phyloP scores from a whole-genome alignment of 2,113 vertebrate species.

The Xerus inauris region DNA sequence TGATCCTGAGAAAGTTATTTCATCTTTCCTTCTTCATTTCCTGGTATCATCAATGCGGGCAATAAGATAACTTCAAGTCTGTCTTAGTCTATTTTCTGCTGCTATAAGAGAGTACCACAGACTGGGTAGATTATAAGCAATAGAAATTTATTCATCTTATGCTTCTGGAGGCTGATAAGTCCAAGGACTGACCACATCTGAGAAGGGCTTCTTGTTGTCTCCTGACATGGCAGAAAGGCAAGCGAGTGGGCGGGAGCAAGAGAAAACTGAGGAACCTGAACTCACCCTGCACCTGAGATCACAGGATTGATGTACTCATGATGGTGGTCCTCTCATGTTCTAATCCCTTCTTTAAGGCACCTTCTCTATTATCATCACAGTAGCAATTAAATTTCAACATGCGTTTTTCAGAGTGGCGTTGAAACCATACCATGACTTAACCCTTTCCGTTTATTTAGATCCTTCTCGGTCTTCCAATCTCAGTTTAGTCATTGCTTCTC shows the following conservation, averaged over 20 bases:
- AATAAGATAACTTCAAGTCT: background rate
- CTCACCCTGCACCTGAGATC: no score
- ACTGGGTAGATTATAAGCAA: background rate
- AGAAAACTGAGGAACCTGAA: background rate
- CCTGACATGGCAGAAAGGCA: background rate
- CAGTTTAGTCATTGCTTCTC: background rate
- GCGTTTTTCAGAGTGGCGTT: background rate
- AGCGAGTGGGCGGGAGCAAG: background rate
- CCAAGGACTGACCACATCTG: background rate
- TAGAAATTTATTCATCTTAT: background rate
- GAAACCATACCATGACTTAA: background rate
- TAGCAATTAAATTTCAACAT: background rate
- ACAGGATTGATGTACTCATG: no score
- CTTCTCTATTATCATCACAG: no score
- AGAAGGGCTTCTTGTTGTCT: background rate
- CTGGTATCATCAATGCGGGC: background rate
- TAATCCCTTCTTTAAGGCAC: background rate
- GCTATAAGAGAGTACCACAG: background rate
- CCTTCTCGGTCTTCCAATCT: background rate
- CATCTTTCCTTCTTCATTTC: background rate
- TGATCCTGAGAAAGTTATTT: background rate
- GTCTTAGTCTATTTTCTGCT: background rate
- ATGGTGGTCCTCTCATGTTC: background rate
- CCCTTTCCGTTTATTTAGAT: background rate
- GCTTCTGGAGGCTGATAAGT: background rate